Conservation (phyloP, 2,797 vertebrate genomes). For the Cynopterus sphinx region DNA sequence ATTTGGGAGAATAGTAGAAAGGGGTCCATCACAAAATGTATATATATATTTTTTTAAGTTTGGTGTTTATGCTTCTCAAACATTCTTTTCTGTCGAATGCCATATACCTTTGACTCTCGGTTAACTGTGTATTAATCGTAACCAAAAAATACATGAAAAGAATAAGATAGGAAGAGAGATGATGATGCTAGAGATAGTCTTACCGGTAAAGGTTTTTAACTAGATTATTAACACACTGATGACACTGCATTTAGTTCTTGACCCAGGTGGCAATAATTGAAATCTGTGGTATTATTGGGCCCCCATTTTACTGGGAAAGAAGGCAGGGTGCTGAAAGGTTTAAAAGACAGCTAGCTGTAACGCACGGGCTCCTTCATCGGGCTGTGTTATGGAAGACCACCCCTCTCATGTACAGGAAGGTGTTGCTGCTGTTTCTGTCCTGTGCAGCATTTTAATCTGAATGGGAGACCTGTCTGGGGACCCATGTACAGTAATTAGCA, state of each 20-base stretch:
- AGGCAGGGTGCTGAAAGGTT: background rate
- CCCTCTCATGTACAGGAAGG: constrained; percentile 63
- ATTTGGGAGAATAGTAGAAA: background rate
- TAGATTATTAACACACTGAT: background rate
- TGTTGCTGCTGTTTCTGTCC: constrained; percentile 69
- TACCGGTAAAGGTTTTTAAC: background rate
- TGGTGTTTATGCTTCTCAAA: background rate
- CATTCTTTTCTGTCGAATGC: background rate
- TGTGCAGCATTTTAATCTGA: constrained; percentile 82
- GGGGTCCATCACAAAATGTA: background rate
- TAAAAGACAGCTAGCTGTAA: background rate
- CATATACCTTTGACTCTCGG: background rate
- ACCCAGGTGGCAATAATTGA: background rate
- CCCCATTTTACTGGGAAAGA: background rate
- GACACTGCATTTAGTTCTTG: background rate
- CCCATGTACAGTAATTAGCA: constrained; percentile 85
- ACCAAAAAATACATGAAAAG: background rate
- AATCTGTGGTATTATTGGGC: background rate
- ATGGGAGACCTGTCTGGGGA: constrained; percentile 85
- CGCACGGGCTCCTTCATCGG: background rate
- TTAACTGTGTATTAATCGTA: constrained; percentile 14
- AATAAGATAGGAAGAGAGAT: background rate
- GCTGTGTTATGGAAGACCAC: background rate
- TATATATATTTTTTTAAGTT: background rate
- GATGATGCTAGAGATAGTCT: background rate